phyloP scores from a whole-genome alignment of 2,888 invertebrate species.

The Panopea generosa region DNA sequence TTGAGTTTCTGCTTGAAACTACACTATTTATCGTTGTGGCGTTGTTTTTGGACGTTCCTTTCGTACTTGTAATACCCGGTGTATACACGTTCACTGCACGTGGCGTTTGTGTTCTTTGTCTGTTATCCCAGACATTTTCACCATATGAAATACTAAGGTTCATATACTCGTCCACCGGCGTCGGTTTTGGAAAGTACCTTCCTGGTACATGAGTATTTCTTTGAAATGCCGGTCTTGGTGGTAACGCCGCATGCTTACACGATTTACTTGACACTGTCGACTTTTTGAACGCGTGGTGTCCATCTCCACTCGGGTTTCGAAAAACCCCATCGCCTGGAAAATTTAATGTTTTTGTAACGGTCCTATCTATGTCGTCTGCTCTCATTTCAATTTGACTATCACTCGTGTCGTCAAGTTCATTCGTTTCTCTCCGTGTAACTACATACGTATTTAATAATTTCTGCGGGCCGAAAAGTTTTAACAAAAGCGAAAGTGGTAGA shows the following conservation, averaged over 20 bases:
- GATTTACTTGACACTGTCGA: neutral
- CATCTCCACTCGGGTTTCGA: conserved; percentile 6
- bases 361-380: conserved; percentile 21
- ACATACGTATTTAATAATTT: conserved; percentile 60
- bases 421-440: conserved; percentile 31
- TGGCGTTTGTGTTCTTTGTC: conserved; percentile 53
- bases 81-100: conserved; percentile 27
- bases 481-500: conserved; percentile 54
- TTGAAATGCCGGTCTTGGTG: conserved; percentile 56
- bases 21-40: neutral
- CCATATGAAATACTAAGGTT: conserved; percentile 10
- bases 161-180: conserved; percentile 40
- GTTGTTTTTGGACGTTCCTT: neutral
- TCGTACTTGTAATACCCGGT: conserved; percentile 14
- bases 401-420: conserved; percentile 37
- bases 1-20: conserved; percentile 15
- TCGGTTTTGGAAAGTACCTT: conserved; percentile 69
- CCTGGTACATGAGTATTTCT: conserved; percentile 60
- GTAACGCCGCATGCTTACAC: conserved; percentile 37
- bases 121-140: conserved; percentile 12
- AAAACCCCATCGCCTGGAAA: conserved; percentile 53
- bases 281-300: conserved; percentile 5
- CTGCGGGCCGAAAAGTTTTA: conserved; percentile 58
- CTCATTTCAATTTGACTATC: conserved; percentile 31
- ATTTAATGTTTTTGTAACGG: conserved; percentile 44